Conservation (phyloP, 1,140 invertebrate genomes). For the Mya arenaria region DNA sequence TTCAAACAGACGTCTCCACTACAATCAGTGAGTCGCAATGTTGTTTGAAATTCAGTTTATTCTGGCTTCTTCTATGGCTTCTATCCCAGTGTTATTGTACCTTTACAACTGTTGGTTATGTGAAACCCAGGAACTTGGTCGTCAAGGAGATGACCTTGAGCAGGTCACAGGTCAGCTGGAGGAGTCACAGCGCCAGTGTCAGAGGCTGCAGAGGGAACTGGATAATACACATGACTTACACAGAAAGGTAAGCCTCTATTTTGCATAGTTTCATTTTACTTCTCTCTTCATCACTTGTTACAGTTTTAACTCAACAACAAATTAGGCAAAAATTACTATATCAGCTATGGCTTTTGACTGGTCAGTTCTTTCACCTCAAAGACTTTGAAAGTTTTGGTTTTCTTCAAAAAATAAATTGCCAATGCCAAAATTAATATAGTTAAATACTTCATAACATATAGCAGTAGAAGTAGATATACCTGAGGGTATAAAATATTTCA, state of each 20-base stretch:
- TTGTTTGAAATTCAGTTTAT: neutral
- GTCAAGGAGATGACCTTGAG: constrained; percentile 34
- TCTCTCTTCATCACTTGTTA: neutral
- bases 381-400: no score
- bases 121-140: constrained; percentile 48
- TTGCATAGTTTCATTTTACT: neutral
- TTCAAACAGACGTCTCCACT: no score
- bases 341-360: neutral
- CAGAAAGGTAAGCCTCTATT: constrained; percentile 51
- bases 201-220: constrained; percentile 48
- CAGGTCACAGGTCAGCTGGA: constrained; percentile 37
- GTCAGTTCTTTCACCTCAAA: no score
- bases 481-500: no score
- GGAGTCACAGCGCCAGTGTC: constrained; percentile 40
- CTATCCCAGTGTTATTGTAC: no score
- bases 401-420: no score
- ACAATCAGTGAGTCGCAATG: no score
- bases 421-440: no score
- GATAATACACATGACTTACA: constrained; percentile 43
- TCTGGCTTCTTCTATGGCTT: neutral
- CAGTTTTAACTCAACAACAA: neutral
- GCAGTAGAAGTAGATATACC: no score
- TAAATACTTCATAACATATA: no score
- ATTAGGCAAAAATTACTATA: neutral
- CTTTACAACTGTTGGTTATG: no score